A percentile compares a stretch with the other conserved stretches of the same genome.
Evolutionary conservation across 2,888 invertebrate genomes (phyloP).

Genomic region (Thymelicus sylvestris): DNA sequence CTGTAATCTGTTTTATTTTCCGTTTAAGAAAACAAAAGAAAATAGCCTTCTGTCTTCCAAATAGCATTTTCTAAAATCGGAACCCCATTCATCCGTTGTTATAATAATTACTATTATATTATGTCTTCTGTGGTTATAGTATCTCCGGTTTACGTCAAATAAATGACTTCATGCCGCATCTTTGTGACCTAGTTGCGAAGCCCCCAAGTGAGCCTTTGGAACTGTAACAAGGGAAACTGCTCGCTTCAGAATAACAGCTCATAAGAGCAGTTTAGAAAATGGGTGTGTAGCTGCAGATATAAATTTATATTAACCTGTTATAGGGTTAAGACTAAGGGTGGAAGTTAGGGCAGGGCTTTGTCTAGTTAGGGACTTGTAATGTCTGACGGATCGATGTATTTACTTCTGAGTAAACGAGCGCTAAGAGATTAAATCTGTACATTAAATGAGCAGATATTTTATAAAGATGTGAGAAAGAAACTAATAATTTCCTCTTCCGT

Average conservation of each 20-base stretch:
- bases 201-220: background rate
- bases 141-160: slow-evolving; percentile 6
- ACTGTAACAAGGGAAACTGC: background rate
- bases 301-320: no score
- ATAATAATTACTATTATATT: no score
- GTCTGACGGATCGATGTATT: no score
- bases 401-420: no score
- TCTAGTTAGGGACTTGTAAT: no score
- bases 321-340: no score
- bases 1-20: background rate
- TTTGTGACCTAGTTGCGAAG: slow-evolving; percentile 4
- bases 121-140: no score
- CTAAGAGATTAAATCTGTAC: no score
- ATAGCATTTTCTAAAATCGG: slow-evolving; percentile 5
- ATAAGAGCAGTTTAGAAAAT: background rate
- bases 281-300: background rate
- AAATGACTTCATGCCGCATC: background rate
- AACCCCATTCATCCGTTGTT: background rate
- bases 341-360: no score
- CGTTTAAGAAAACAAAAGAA: background rate
- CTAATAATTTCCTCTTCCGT: no score
- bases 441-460: no score
- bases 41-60: background rate
- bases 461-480: no score
- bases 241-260: background rate